These are phyloP conservation scores for Polypterus senegalus DNA, from an alignment of 2,113 vertebrate genomes.

Conservation along the genomic window DNA sequence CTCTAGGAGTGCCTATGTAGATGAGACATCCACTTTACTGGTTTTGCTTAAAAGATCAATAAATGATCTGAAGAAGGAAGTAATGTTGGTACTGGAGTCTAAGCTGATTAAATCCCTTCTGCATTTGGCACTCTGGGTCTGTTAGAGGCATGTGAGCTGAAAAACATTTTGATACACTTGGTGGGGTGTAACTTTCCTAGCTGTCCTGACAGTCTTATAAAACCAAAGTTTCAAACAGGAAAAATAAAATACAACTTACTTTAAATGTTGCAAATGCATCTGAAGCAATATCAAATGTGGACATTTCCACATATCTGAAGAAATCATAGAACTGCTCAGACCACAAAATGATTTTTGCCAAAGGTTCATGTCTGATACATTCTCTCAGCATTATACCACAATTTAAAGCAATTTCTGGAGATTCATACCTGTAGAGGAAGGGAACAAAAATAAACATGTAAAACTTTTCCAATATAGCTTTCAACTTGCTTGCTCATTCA, in stretches of 20 bases:
- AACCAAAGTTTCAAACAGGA: too few relatives aligned
- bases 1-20: too few relatives aligned
- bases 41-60: too few relatives aligned
- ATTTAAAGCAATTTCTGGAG: constrained; percentile 70
- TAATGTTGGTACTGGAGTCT: too few relatives aligned
- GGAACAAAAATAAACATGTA: not conserved
- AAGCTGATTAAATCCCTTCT: too few relatives aligned
- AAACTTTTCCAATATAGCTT: not conserved
- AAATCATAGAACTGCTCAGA: constrained; percentile 76
- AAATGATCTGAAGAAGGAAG: too few relatives aligned
- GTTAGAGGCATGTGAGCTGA: too few relatives aligned
- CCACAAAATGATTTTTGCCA: constrained; percentile 73
- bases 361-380: constrained; percentile 68
- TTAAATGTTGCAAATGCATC: constrained; percentile 75
- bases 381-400: constrained; percentile 75
- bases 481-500: not conserved
- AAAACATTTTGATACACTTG: too few relatives aligned
- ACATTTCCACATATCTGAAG: constrained; percentile 79
- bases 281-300: constrained; percentile 71
- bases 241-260: constrained; percentile 32
- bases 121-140: too few relatives aligned
- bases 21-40: too few relatives aligned
- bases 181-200: too few relatives aligned
- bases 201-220: too few relatives aligned
- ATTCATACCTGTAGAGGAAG: constrained; percentile 52